phyloP scores from a whole-genome alignment of 92 coral and sea anemone genomes.

The Phenganax marumi region DNA sequence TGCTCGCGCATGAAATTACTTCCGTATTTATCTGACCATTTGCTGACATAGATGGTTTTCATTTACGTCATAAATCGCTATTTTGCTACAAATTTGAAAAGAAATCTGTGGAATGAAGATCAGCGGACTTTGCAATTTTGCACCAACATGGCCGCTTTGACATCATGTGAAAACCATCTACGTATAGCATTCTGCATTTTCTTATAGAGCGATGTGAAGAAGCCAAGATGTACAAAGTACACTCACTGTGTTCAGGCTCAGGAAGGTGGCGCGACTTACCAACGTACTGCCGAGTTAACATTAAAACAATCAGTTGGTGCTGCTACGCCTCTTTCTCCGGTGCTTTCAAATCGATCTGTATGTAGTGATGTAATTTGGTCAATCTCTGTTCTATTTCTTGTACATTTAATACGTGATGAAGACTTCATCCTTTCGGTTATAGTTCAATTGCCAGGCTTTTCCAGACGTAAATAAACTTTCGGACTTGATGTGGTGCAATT shows the following conservation, averaged over 20 bases:
- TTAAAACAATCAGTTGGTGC: conserved; percentile 60
- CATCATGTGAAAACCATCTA: background rate
- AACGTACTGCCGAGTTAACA: conserved; percentile 61
- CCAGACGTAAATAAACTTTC: no score
- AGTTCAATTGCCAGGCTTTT: no score
- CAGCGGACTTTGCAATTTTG: no score
- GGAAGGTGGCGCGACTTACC: conserved; percentile 66
- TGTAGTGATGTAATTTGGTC: background rate
- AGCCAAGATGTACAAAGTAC: conserved; percentile 68
- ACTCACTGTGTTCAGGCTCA: conserved; percentile 61
- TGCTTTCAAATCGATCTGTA: conserved; percentile 12
- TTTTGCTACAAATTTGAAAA: no score
- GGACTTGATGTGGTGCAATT: no score
- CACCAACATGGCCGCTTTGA: background rate
- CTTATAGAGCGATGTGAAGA: conserved; percentile 65
- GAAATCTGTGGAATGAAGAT: no score
- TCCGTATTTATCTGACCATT: no score
- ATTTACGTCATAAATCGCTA: no score
- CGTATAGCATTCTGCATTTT: background rate
- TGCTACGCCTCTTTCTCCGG: conserved; percentile 8
- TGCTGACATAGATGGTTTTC: no score
- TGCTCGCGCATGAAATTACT: no score
- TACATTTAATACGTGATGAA: no score
- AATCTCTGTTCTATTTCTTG: background rate
- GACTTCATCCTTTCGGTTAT: no score